Base-by-base conservation (phyloP, 2,113 vertebrate species). In the Astur gentilis region DNA sequence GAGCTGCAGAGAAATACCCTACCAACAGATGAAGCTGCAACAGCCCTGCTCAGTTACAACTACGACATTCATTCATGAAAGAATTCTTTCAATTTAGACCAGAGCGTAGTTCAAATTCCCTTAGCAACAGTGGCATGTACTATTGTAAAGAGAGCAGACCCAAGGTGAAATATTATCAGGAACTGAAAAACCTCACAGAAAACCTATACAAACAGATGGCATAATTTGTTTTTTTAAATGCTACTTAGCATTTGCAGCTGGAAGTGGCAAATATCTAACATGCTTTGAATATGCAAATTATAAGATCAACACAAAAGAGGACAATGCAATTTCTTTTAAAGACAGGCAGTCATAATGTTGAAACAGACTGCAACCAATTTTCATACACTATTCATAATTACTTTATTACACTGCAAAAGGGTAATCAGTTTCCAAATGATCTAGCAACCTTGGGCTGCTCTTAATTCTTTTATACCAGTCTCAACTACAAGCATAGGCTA, bases 371-470 rank as follows among this genome's bases (percentile, higher is more conserved):
- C 76, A 82, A 57, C 77, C 91, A 78, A 73, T 93, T 85, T 93
- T 78, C 95, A 90, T 40, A 58, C 75, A 49, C 81, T 36, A 47
- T 42, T 94, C 96, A 55, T 76, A 97, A 97, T 67, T 81, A 16
- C 86, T 95, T 96, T 94, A 95, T 90, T 90, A 95, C 81, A 27
- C 93, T 32, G 64, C 45, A 71, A 97, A 97, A 95, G 94, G 93
- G 88, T 79, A 95, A 97, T 97, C 96, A 94, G 98, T 97, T 97
- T 97, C 95, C 78, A 70, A 97, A 94, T 83, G 90, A 95, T 93
- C 98, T 98, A 98, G 98, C 98, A 98, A 98, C 98, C 98, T 97
- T 98, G 98, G 97, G 98, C 97, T 97, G 96, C 97, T 97, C 98
- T 97, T 96, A 98, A 96, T 97, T 98, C 97, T 96, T 94, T 95